Evolutionary conservation across 2,797 vertebrate species (phyloP), one percentile per base, ranked within the genome.

Genomic region (Thamnophis elegans): DNA sequence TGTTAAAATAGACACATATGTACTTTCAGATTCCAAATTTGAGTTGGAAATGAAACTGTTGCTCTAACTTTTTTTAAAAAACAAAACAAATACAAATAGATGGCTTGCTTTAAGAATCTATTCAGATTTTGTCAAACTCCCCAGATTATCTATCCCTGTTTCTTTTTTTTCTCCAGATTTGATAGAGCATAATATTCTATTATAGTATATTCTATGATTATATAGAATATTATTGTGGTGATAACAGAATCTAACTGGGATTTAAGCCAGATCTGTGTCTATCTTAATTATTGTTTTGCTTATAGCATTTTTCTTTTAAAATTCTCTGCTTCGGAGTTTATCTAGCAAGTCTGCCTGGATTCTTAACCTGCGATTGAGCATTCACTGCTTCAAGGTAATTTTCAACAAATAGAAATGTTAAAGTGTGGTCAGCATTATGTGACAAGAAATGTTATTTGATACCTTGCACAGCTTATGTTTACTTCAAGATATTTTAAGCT

Each of bases 241-340:
- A 28, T 6, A 28, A 28, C 14, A 60, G 28, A 26, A 89, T 28
- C 56, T 54, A 82, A 73, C 87, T 89, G 55, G 36, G 78, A 94
- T 95, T 95, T 94, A 93, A 95, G 94, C 94, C 94, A 96, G 95
- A 93, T 90, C 51, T 94, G 78, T 85, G 93, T 90, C 94, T 95
- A 91, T 89, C 20, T 93, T 93, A 92, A 93, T 95, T 93, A 95
- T 93, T 94, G 94, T 96, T 96, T 96, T 93, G 92, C 93, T 89
- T 89, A 91, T 87, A 62, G 14, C 91, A 85, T 95, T 95, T 95
- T 94, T 95, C 95, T 94, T 73, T 68, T 18, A 8, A 36, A 73
- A 89, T 89, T 90, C 86, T 87, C 90, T 86, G 0, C 56, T 95
- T 92, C 47, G 59, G 92, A 93, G 88, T 95, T 96, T 89, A 85